Conservation (phyloP, 2,888 invertebrate genomes). For the Mimachlamys varia region DNA sequence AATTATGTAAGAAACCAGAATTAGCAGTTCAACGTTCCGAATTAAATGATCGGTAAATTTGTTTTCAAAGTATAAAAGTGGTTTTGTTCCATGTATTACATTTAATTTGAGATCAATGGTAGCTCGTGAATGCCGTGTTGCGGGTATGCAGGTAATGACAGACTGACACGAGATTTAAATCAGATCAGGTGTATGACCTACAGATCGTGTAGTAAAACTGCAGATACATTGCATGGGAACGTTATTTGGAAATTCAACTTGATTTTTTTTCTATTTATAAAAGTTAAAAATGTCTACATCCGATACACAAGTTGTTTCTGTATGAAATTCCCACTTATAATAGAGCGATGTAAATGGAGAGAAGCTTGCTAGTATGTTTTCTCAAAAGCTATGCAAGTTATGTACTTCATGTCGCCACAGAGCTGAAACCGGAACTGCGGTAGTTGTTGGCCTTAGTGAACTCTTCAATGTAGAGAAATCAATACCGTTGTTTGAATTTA, state of each 20-base stretch:
- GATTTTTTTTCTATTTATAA: background rate
- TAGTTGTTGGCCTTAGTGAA: conserved; percentile 36
- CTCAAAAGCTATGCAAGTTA: conserved; percentile 37
- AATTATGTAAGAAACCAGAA: conserved; percentile 29
- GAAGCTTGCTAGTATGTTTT: conserved; percentile 28
- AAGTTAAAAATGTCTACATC: background rate
- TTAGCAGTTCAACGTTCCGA: conserved; percentile 11
- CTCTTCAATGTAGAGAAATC: conserved; percentile 34
- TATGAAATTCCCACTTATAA: conserved; percentile 24
- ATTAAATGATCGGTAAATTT: conserved; percentile 30
- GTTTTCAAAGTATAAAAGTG: conserved; percentile 34
- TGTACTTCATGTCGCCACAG: conserved; percentile 38
- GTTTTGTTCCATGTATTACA: conserved; percentile 27
- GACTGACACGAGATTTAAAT: conserved; percentile 31
- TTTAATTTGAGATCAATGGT: conserved; percentile 32
- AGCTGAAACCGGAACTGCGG: conserved; percentile 40
- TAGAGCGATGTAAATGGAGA: conserved; percentile 18
- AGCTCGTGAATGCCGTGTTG: conserved; percentile 17
- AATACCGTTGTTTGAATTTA: conserved; percentile 36
- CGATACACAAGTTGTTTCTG: conserved; percentile 18
- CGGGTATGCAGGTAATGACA: conserved; percentile 28
- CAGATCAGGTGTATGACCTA: conserved; percentile 19
- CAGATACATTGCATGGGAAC: conserved; percentile 31
- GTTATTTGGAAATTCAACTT: background rate
- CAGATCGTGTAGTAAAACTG: background rate